Percentiles rank a stretch among this genome's conserved stretches.
phyloP scores from a whole-genome alignment of 2,888 invertebrate genomes.

The Rhaphigaster nebulosa region DNA sequence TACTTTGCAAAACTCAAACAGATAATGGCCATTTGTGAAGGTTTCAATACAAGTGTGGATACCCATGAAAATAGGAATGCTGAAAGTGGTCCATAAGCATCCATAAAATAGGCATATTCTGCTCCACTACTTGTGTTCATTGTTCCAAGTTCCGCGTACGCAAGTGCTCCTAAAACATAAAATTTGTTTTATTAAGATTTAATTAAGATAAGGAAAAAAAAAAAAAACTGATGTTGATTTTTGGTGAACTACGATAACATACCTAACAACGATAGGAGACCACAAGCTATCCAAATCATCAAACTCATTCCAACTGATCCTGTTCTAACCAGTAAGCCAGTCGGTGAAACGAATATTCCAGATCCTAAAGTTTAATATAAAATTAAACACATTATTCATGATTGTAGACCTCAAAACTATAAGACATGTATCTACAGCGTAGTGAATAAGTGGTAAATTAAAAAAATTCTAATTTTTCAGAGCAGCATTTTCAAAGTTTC shows the following conservation, averaged over 20 bases:
- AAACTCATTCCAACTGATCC: conserved; percentile 96
- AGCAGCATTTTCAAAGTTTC: no score
- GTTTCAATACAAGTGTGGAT: conserved; percentile 91
- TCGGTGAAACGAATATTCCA: conserved; percentile 98
- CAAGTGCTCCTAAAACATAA: conserved; percentile 81
- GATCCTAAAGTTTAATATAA: conserved; percentile 77
- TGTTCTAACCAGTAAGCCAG: conserved; percentile 91
- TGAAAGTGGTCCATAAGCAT: conserved; percentile 91
- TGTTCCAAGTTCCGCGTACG: conserved; percentile 94
- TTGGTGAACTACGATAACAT: conserved; percentile 68
- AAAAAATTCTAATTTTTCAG: not conserved
- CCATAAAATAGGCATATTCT: conserved; percentile 96
- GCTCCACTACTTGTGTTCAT: conserved; percentile 96
- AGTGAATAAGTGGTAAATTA: not conserved
- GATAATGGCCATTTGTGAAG: conserved; percentile 94
- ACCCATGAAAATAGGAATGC: conserved; percentile 96
- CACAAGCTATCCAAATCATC: conserved; percentile 95
- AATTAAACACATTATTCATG: not conserved
- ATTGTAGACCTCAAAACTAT: not conserved
- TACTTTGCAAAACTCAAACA: conserved; percentile 94
- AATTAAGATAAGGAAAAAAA: not conserved
- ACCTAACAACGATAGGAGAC: conserved; percentile 91
- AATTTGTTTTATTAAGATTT: not conserved
- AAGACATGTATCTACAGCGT: not conserved
- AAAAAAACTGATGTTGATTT: not conserved